These are phyloP conservation scores for Galerucella nymphaeae DNA, from an alignment of 2,888 invertebrate genomes.

Conservation along the genomic window DNA sequence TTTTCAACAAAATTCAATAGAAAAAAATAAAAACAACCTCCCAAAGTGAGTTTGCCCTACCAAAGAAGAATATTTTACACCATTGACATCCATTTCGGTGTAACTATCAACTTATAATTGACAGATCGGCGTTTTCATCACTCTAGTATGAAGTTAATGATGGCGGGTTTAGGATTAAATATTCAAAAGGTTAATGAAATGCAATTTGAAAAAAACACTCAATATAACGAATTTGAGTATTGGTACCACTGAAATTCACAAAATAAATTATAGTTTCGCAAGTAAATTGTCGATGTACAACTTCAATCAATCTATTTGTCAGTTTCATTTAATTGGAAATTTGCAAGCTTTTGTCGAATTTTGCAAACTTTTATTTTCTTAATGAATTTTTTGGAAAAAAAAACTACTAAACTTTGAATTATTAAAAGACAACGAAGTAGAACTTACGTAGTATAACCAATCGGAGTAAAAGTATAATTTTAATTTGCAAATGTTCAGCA, in stretches of 20 bases:
- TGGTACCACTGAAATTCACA: background rate
- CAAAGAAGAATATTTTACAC: no score
- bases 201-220: no score
- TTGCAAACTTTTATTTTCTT: background rate
- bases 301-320: background rate
- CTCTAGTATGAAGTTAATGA: no score
- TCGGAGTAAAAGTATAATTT: background rate
- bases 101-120: no score
- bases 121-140: no score
- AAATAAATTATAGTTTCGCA: background rate
- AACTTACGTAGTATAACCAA: background rate
- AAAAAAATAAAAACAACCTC: no score
- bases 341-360: background rate
- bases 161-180: no score
- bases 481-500: constrained; percentile 1
- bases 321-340: no score
- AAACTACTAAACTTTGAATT: background rate
- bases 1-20: no score
- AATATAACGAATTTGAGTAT: background rate
- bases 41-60: no score
- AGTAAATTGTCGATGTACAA: constrained; percentile 1
- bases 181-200: no score
- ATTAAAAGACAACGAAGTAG: background rate
- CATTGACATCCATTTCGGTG: no score
- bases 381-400: background rate